Evolutionary conservation across 2,113 vertebrate species (phyloP).

Genomic region (Trematomus loennbergii): DNA sequence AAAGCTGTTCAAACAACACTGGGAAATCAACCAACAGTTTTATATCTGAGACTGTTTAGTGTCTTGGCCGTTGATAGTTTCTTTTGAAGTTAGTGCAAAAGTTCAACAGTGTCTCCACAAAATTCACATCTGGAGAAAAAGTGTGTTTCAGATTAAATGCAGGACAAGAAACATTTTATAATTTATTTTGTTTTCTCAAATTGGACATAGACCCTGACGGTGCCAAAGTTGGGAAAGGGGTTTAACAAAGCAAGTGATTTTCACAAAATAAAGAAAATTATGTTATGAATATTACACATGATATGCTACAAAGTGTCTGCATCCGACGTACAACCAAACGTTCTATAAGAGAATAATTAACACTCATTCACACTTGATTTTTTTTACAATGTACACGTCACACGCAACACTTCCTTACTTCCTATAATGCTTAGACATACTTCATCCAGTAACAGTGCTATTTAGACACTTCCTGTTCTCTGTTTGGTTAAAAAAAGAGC

Average conservation of each 20-base stretch:
- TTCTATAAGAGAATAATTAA: background rate
- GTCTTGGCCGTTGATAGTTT: no score
- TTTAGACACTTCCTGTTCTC: background rate
- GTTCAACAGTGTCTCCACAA: no score
- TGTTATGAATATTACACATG: background rate
- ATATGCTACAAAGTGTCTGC: background rate
- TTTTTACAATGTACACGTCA: background rate
- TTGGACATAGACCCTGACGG: background rate
- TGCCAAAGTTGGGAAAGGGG: no score
- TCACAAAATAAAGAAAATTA: background rate
- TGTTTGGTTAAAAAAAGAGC: no score
- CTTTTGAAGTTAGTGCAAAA: no score
- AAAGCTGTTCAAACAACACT: no score
- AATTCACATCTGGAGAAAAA: no score
- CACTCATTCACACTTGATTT: background rate
- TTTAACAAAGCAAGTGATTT: background rate
- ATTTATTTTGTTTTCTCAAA: constrained; percentile 1
- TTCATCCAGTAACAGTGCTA: background rate
- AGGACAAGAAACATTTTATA: background rate
- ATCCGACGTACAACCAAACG: background rate
- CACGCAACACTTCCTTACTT: no score
- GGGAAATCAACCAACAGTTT: no score
- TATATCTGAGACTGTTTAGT: no score
- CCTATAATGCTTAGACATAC: no score
- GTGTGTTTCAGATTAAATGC: background rate